These are phyloP conservation scores for Bhutanitis thaidina DNA, from an alignment of 2,888 invertebrate genomes.

Conservation along the genomic window DNA sequence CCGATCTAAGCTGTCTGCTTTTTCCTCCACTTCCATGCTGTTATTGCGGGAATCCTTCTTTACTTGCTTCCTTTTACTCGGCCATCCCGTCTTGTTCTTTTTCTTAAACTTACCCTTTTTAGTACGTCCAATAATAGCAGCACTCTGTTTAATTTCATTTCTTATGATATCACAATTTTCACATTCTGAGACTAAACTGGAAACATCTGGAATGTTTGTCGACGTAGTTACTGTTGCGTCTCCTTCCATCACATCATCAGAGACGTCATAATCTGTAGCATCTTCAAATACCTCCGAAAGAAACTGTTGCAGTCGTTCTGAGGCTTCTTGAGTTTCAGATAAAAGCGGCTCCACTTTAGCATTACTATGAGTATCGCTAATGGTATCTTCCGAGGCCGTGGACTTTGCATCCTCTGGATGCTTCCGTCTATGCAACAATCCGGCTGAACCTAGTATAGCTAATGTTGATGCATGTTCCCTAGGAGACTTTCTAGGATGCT, in stretches of 20 bases:
- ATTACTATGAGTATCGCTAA: constrained; percentile 56
- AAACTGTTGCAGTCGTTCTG: constrained; percentile 64
- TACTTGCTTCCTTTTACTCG: constrained; percentile 71
- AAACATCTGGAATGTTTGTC: constrained; percentile 62
- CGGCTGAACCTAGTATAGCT: constrained; percentile 85
- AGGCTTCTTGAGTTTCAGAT: constrained; percentile 56
- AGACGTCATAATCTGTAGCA: constrained; percentile 68
- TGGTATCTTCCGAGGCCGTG: constrained; percentile 67
- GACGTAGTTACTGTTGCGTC: constrained; percentile 53
- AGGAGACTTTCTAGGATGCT: constrained; percentile 90
- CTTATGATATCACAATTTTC: constrained; percentile 65
- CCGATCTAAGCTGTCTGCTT: constrained; percentile 50
- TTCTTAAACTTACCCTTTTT: constrained; percentile 81
- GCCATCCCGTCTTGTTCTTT: constrained; percentile 92
- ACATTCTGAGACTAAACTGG: constrained; percentile 65
- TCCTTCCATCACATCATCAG: constrained; percentile 62
- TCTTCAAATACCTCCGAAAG: constrained; percentile 68
- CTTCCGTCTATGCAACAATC: constrained; percentile 79
- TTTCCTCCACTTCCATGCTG: constrained; percentile 45
- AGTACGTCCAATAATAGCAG: constrained; percentile 43
- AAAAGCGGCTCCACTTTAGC: constrained; percentile 47
- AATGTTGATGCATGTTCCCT: constrained; percentile 93
- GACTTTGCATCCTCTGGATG: constrained; percentile 64
- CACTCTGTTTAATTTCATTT: constrained; percentile 51
- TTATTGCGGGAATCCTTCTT: constrained; percentile 54